These are phyloP conservation scores for Crossocerus cetratus DNA, from an alignment of 2,888 invertebrate genomes.

Conservation along the genomic window DNA sequence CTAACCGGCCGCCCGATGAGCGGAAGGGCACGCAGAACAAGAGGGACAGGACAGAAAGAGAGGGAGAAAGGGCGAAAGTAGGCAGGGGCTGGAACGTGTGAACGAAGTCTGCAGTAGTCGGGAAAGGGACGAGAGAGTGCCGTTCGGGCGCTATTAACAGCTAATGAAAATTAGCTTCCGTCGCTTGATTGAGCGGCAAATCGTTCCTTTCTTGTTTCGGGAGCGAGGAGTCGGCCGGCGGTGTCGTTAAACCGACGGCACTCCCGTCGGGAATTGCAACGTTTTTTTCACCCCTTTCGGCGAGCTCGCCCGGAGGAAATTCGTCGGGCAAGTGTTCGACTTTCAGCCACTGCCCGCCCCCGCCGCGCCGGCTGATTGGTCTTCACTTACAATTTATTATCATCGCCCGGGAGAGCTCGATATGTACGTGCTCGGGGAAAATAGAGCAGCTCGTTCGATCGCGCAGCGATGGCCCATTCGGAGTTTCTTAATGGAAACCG, in stretches of 20 bases:
- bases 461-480: constrained; percentile 34
- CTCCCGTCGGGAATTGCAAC: constrained; percentile 49
- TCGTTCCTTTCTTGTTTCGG: constrained; percentile 75
- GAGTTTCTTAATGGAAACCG: constrained; percentile 60
- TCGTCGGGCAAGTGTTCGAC: constrained; percentile 31
- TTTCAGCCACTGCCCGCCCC: no score
- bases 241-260: constrained; percentile 68
- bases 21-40: constrained; percentile 20
- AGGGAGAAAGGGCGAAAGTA: constrained; percentile 24
- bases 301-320: constrained; percentile 28
- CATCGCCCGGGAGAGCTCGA: not conserved
- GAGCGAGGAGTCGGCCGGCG: constrained; percentile 64
- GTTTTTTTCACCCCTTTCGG: constrained; percentile 20
- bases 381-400: not conserved
- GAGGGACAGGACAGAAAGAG: constrained; percentile 27
- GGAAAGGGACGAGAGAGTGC: constrained; percentile 47
- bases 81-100: constrained; percentile 33
- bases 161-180: constrained; percentile 77
- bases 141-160: constrained; percentile 72
- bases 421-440: not conserved
- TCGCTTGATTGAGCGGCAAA: constrained; percentile 76
- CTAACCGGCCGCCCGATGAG: constrained; percentile 10
- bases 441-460: constrained; percentile 28
- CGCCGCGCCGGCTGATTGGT: no score
- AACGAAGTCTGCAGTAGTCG: constrained; percentile 10